Percentiles rank a stretch among this genome's conserved stretches.
These are phyloP conservation scores for Ciona savignyi DNA, from an alignment of 23 tunicate genomes.

Conservation along the genomic window DNA sequence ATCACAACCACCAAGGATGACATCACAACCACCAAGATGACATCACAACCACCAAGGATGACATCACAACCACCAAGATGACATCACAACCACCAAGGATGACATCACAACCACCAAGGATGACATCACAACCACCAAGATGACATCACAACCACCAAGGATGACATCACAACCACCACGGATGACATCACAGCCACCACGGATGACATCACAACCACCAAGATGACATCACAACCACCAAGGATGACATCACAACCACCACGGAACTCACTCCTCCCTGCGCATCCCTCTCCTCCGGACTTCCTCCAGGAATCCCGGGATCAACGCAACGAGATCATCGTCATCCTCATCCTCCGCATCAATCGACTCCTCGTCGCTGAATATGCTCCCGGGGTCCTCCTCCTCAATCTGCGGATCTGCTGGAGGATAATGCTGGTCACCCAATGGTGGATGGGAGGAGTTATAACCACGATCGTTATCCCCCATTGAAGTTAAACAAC, in stretches of 20 bases:
- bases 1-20: no score
- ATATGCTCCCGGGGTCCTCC: constrained; percentile 27
- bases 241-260: background rate
- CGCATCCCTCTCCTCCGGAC: constrained; percentile 35
- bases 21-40: no score
- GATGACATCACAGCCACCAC: no score
- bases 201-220: background rate
- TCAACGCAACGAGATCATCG: constrained; percentile 23
- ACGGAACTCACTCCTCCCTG: constrained; percentile 4
- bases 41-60: background rate
- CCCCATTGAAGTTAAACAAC: no score
- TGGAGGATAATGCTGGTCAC: no score
- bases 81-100: background rate
- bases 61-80: background rate
- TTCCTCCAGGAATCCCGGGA: constrained; percentile 29
- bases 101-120: background rate
- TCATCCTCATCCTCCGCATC: constrained; percentile 56
- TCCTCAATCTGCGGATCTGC: no score
- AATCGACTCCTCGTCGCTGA: constrained; percentile 60
- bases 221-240: background rate
- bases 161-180: no score
- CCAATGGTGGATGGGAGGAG: no score
- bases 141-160: no score
- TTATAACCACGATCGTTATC: no score
- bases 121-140: constrained; percentile 8